These are phyloP conservation scores for Malachius bipustulatus DNA, from an alignment of 2,888 invertebrate species.

Conservation along the genomic window DNA sequence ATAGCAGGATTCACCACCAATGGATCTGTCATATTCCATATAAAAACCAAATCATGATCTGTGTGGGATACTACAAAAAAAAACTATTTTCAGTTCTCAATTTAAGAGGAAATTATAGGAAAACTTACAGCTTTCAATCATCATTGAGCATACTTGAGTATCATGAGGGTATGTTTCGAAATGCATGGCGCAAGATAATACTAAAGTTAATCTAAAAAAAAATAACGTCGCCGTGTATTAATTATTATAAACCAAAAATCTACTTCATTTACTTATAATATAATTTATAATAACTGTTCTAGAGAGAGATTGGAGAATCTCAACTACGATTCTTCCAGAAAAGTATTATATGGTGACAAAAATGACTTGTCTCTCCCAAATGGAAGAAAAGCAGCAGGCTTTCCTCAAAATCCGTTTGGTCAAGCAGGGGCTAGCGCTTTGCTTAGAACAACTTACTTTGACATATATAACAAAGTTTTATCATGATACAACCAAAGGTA, in stretches of 20 bases:
- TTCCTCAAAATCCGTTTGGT: no score
- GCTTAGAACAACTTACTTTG: slow-evolving; percentile 77
- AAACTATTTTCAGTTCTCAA: slow-evolving; percentile 8
- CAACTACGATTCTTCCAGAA: no score
- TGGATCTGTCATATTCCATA: slow-evolving; percentile 81
- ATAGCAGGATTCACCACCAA: slow-evolving; percentile 79
- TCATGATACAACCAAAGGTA: slow-evolving; percentile 87
- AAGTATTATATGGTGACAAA: no score
- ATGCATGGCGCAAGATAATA: slow-evolving; percentile 89
- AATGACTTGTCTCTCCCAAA: no score
- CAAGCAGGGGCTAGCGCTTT: no score
- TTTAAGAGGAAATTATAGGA: slow-evolving; percentile 8
- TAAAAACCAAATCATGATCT: slow-evolving; percentile 77
- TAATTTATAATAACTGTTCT: no score
- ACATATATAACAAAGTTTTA: slow-evolving; percentile 85
- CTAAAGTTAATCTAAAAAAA: slow-evolving; percentile 61
- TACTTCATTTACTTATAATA: no score
- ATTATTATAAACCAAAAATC: no score
- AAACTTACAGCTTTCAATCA: slow-evolving; percentile 85
- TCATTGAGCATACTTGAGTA: slow-evolving; percentile 86
- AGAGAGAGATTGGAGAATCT: no score
- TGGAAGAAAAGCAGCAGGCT: no score
- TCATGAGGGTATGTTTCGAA: slow-evolving; percentile 90
- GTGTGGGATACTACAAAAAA: slow-evolving; percentile 67
- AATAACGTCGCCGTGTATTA: no score